Evolutionary conservation across 2,797 vertebrate genomes (phyloP), one percentile per base, ranked within the genome.

Genomic region (Pseudopleuronectes americanus): DNA sequence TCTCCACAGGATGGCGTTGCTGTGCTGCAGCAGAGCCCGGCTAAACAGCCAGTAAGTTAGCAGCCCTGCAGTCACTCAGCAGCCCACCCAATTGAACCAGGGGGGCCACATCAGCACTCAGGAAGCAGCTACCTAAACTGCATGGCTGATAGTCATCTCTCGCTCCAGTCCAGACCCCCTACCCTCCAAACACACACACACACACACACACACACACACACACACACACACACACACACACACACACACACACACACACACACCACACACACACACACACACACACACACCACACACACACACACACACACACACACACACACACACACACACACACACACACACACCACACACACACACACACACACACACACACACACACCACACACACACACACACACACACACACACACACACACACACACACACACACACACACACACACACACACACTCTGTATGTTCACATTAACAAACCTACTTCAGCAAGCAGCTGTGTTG

Each of bases 1-100:
- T 57, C 23, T 71, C 88, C 94, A 94, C 92, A 88, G 85, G 93
- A 89, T 94, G 94, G 89, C 87, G 90, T 73, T 92, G 87, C 84
- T 60, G 88, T 79, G 86, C 91, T 87, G 70, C 76, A 80, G 60
- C 81, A 91, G 64, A 69, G 64, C 24, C 41, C 12, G 0, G 47
- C 72, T 83, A 84, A 84, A 81, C 79, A 71, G 76, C 81, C 79
- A 76, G 68, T 68, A 69, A 71, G 56, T 63, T 66, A 2, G 68
- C 72, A 66, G 56, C 64, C 72, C 62, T 53, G 71, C 56, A 84
- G 83, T 84, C 86, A 84, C 74, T 84, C 80, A 81, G 72, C 68
- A n/a, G 78, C 38, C 57, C 26, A 48, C 65, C 77, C 85, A 85
- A 80, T 80, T 85, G 84, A 73, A 85, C 86, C 84, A 69, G 60